Conservation (phyloP, 1,140 invertebrate genomes). For the Drosophila pseudoobscura region DNA sequence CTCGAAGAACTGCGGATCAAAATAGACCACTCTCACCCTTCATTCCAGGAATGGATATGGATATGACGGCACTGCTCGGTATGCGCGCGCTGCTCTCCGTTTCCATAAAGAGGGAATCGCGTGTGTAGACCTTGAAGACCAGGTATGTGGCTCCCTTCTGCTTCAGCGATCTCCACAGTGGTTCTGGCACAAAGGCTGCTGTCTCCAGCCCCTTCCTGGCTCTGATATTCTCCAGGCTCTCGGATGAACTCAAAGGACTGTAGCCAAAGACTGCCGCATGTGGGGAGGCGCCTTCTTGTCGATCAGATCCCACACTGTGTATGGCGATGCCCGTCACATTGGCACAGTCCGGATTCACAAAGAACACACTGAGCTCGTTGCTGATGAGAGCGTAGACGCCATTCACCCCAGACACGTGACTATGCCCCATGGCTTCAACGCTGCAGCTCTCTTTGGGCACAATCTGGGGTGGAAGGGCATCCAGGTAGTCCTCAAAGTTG, state of each 20-base stretch:
- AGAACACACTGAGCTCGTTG: slow-evolving; percentile 70
- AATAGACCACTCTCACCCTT: slow-evolving; percentile 36
- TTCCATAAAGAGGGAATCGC: slow-evolving; percentile 74
- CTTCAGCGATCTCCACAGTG: slow-evolving; percentile 43
- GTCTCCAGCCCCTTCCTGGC: slow-evolving; percentile 45
- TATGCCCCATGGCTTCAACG: no score
- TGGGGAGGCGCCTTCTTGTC: neutral
- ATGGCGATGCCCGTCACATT: slow-evolving; percentile 70
- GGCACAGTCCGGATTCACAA: slow-evolving; percentile 62
- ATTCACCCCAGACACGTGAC: neutral
- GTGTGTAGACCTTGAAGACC: slow-evolving; percentile 70
- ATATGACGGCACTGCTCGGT: slow-evolving; percentile 64
- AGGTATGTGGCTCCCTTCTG: slow-evolving; percentile 28
- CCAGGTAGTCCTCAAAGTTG: slow-evolving; percentile 67
- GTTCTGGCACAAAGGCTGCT: slow-evolving; percentile 55
- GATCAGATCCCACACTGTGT: slow-evolving; percentile 11
- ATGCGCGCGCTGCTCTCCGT: neutral
- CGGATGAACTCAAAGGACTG: slow-evolving; percentile 54
- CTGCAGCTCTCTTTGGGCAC: slow-evolving; percentile 38
- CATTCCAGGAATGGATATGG: slow-evolving; percentile 70
- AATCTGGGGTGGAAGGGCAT: slow-evolving; percentile 46
- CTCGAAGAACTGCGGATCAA: neutral
- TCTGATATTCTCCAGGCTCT: slow-evolving; percentile 35
- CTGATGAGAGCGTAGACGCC: slow-evolving; percentile 47
- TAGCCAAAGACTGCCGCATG: slow-evolving; percentile 40